These are phyloP conservation scores for Zonotrichia leucophrys DNA, from an alignment of 2,113 vertebrate species.

Conservation along the genomic window DNA sequence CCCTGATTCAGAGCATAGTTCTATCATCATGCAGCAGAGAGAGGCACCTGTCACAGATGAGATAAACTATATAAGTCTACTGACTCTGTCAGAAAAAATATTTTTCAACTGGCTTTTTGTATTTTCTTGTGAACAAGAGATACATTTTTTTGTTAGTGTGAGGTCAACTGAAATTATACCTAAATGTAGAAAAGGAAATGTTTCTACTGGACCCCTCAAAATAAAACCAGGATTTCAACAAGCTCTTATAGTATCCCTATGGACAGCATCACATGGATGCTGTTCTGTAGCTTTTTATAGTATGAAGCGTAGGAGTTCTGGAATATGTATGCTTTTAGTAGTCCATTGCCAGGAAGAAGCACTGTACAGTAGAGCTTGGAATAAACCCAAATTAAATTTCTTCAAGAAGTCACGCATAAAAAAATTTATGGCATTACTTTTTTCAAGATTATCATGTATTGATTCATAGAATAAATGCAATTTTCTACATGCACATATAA, in stretches of 20 bases:
- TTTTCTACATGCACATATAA: neutral
- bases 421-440: neutral
- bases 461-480: neutral
- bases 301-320: constrained; percentile 25
- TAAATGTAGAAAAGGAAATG: neutral
- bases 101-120: neutral
- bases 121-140: neutral
- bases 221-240: constrained; percentile 3
- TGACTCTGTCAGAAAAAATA: neutral
- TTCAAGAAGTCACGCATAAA: neutral
- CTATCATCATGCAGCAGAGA: neutral
- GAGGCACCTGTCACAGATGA: neutral
- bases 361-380: constrained; percentile 10
- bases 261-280: constrained; percentile 20
- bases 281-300: constrained; percentile 42
- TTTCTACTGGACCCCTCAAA: neutral
- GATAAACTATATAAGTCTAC: neutral
- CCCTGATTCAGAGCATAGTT: neutral
- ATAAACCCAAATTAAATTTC: constrained; percentile 19
- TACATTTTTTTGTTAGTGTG: neutral
- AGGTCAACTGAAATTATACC: neutral
- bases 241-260: constrained; percentile 5
- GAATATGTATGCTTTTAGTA: constrained; percentile 46
- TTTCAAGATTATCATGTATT: neutral
- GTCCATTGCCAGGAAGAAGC: constrained; percentile 33